These are phyloP conservation scores for Pecten maximus DNA, from an alignment of 2,888 invertebrate genomes.

Conservation along the genomic window DNA sequence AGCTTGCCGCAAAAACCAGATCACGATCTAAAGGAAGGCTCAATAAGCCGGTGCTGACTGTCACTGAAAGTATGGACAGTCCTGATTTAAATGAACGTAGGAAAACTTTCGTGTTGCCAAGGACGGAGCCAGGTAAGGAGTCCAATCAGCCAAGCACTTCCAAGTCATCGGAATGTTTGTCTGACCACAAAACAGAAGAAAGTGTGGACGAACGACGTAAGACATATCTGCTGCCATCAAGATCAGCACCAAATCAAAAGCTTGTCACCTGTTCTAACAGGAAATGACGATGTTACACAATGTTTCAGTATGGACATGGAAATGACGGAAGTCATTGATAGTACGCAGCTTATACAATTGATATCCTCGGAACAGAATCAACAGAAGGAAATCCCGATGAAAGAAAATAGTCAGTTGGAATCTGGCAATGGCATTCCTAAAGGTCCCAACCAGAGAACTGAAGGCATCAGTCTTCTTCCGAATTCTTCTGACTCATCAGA, in stretches of 20 bases:
- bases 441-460: background rate
- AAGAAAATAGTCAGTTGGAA: background rate
- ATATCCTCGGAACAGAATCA: conserved; percentile 35
- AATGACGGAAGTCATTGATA: conserved; percentile 66
- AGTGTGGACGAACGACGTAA: background rate
- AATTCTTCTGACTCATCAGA: conserved; percentile 33
- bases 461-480: background rate
- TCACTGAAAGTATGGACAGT: background rate
- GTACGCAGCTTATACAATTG: conserved; percentile 40
- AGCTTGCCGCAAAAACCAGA: background rate
- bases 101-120: conserved; percentile 54
- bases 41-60: background rate
- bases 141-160: background rate
- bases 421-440: background rate
- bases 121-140: background rate
- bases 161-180: background rate
- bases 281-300: conserved; percentile 61
- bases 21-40: background rate
- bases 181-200: background rate
- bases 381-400: background rate
- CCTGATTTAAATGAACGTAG: conserved; percentile 15
- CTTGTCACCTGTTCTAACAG: background rate
- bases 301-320: conserved; percentile 74
- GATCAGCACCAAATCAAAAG: background rate
- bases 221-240: conserved; percentile 34